Evolutionary conservation across 2,888 invertebrate species (phyloP).

Genomic region (Microplitis manilae): DNA sequence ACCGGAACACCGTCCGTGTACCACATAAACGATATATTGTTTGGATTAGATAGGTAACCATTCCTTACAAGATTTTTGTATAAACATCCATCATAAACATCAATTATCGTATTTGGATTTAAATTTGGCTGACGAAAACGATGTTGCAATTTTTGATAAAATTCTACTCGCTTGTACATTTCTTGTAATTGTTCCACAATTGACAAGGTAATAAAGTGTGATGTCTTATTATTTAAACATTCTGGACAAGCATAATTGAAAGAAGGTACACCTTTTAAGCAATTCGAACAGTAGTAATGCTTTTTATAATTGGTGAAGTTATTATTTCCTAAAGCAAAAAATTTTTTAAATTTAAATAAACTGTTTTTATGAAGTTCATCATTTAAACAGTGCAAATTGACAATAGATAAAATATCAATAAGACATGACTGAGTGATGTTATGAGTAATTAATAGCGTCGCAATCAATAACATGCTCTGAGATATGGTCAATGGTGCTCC

Average conservation of each 20-base stretch:
- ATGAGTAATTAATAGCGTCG: not conserved
- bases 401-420: conserved; percentile 27
- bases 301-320: not conserved
- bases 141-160: conserved; percentile 15
- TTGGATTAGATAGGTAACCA: conserved; percentile 26
- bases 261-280: not conserved
- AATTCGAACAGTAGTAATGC: conserved; percentile 25
- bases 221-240: conserved; percentile 15
- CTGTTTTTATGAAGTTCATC: conserved; percentile 21
- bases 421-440: conserved; percentile 8
- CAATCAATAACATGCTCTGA: not conserved
- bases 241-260: conserved; percentile 20
- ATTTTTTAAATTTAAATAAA: conserved; percentile 36
- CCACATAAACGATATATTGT: conserved; percentile 34
- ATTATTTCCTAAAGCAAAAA: conserved; percentile 11
- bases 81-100: conserved; percentile 39
- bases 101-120: conserved; percentile 1
- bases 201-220: conserved; percentile 34
- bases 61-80: not conserved
- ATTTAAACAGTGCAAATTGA: conserved; percentile 32
- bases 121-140: conserved; percentile 11
- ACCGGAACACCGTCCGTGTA: conserved; percentile 34
- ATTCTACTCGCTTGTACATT: conserved; percentile 20
- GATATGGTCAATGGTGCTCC: not conserved
- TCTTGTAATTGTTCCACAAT: conserved; percentile 22